Conservation (phyloP, 2,888 invertebrate genomes). For the Parnassius glacialis region DNA sequence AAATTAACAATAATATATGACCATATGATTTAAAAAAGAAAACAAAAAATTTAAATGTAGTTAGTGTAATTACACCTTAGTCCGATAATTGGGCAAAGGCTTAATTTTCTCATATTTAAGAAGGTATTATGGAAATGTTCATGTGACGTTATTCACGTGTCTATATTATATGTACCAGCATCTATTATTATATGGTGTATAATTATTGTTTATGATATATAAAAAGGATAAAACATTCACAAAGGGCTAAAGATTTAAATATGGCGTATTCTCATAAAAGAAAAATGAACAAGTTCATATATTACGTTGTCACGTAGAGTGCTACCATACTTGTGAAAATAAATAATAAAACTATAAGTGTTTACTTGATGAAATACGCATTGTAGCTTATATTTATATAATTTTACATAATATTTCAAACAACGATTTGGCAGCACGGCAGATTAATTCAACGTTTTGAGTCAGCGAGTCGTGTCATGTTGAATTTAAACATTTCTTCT, state of each 20-base stretch:
- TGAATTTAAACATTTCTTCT: conserved; percentile 64
- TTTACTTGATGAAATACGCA: conserved; percentile 7
- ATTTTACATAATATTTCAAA: conserved; percentile 60
- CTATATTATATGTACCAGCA: too few species aligned
- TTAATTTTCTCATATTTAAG: too few species aligned
- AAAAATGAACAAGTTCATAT: conserved; percentile 2
- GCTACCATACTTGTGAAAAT: background rate
- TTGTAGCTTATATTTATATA: conserved; percentile 47
- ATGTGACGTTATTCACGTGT: too few species aligned
- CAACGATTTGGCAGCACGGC: conserved; percentile 49
- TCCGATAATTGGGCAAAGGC: too few species aligned
- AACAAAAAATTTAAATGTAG: too few species aligned
- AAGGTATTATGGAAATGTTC: too few species aligned
- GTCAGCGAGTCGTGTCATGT: conserved; percentile 49
- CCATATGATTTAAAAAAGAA: too few species aligned
- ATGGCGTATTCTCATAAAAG: conserved; percentile 4
- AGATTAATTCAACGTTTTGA: conserved; percentile 65
- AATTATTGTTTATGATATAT: too few species aligned
- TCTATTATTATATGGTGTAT: too few species aligned
- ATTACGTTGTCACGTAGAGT: conserved; percentile 1
- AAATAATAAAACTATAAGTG: conserved; percentile 7
- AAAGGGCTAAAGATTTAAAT: background rate
- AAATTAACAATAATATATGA: too few species aligned
- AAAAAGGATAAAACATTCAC: background rate
- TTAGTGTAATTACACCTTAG: too few species aligned